A percentile compares a stretch with the other conserved stretches of the same genome.
These are phyloP conservation scores for Globicephala melas DNA, from an alignment of 2,113 vertebrate species.

Conservation along the genomic window DNA sequence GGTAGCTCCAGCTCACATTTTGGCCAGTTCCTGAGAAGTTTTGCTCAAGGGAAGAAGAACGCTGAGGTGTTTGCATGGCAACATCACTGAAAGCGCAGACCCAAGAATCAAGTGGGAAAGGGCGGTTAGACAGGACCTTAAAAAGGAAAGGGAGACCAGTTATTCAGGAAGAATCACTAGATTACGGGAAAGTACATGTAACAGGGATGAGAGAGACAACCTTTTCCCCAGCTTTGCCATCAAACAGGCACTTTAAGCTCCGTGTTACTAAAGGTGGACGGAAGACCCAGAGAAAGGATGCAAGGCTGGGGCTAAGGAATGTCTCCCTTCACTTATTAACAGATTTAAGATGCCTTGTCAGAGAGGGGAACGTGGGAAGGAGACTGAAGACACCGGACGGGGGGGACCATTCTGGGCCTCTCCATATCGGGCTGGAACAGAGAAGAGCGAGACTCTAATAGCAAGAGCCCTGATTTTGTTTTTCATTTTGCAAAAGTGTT, in stretches of 20 bases:
- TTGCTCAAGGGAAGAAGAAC: neutral
- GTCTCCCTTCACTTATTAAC: neutral
- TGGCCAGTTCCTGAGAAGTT: neutral
- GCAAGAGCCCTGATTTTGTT: neutral
- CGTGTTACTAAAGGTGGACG: neutral
- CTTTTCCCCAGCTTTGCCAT: neutral
- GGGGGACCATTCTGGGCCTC: neutral
- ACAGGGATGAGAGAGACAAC: neutral
- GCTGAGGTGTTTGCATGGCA: neutral
- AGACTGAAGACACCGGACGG: neutral
- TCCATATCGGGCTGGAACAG: neutral
- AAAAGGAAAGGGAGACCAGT: neutral
- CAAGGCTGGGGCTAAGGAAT: neutral
- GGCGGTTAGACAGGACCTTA: neutral
- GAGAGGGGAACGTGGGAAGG: neutral
- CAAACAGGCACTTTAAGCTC: neutral
- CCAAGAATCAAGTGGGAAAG: neutral
- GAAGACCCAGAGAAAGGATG: neutral
- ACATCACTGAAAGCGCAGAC: neutral
- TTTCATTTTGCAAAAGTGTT: neutral
- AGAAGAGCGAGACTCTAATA: neutral
- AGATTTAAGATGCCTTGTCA: neutral
- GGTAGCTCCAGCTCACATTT: neutral
- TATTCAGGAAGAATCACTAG: neutral
- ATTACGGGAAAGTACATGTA: rapidly evolving